phyloP scores from a whole-genome alignment of 2,888 invertebrate genomes.

The Hololepta plana region DNA sequence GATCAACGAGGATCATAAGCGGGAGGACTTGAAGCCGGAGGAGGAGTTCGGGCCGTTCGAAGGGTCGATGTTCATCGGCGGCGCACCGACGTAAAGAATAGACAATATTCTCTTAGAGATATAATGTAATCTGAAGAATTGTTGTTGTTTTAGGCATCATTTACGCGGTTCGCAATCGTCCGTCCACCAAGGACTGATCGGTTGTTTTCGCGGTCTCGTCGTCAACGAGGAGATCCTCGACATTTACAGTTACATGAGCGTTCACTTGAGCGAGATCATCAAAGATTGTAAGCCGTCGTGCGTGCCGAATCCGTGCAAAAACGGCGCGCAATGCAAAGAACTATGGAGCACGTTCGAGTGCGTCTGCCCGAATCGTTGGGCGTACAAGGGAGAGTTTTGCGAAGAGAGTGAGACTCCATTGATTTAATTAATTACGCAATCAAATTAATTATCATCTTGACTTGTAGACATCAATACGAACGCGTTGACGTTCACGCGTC shows the following conservation, averaged over 20 bases:
- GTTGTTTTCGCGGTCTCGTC: constrained; percentile 82
- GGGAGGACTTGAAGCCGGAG: constrained; percentile 67
- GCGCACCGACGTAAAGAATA: too few species aligned
- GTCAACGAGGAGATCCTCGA: constrained; percentile 84
- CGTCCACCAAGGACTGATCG: constrained; percentile 77
- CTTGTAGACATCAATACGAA: constrained; percentile 74
- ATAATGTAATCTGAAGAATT: too few species aligned
- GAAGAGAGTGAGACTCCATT: constrained; percentile 51
- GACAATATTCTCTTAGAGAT: too few species aligned
- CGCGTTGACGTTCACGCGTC: constrained; percentile 71
- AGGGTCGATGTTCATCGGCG: constrained; percentile 86
- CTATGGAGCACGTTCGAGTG: constrained; percentile 86
- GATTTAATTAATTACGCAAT: not conserved
- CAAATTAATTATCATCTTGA: constrained; percentile 7
- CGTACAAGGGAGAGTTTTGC: constrained; percentile 77
- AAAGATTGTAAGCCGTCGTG: constrained; percentile 89
- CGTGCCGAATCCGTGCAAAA: constrained; percentile 84
- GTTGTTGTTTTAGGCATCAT: constrained; percentile 31
- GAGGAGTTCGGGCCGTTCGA: constrained; percentile 87
- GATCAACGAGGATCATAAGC: constrained; percentile 78
- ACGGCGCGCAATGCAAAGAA: constrained; percentile 79
- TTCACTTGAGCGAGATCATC: constrained; percentile 78
- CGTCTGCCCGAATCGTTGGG: constrained; percentile 83
- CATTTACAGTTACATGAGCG: constrained; percentile 84
- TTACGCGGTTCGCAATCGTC: constrained; percentile 58